A percentile compares a stretch with the other conserved stretches of the same genome.
Evolutionary conservation across 2,888 invertebrate genomes (phyloP).

Genomic region (Brenthis hecate): DNA sequence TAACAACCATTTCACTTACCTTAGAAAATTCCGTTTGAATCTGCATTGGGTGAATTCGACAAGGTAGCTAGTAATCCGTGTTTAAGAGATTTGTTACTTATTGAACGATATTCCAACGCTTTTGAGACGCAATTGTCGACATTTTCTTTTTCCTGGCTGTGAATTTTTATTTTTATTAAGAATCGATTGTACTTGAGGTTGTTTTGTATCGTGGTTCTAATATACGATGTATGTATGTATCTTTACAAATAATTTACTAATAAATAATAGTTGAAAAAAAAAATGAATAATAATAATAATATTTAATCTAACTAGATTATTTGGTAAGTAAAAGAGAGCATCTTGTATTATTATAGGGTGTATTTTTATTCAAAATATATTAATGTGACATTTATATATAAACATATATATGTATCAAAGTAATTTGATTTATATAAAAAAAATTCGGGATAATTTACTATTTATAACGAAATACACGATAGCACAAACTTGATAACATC

Average conservation of each 20-base stretch:
- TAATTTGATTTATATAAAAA: too few relatives aligned
- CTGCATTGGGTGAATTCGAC: constrained; percentile 35
- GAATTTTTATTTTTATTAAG: constrained; percentile 22
- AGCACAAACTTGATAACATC: too few relatives aligned
- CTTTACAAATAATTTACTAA: not conserved
- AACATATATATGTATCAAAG: too few relatives aligned
- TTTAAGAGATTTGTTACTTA: constrained; percentile 49
- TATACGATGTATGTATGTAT: not conserved
- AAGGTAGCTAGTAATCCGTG: constrained; percentile 43
- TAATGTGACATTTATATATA: too few relatives aligned
- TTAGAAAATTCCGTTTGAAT: constrained; percentile 23
- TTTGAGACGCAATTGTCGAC: constrained; percentile 35
- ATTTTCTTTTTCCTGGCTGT: constrained; percentile 23
- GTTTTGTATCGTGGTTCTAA: not conserved
- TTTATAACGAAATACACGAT: too few relatives aligned
- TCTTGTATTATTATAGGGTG: too few relatives aligned
- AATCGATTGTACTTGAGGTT: constrained; percentile 10
- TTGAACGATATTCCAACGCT: constrained; percentile 43
- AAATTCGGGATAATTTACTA: too few relatives aligned
- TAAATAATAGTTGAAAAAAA: too few relatives aligned
- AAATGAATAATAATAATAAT: too few relatives aligned
- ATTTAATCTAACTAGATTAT: too few relatives aligned
- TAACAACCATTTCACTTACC: constrained; percentile 15
- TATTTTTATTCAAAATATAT: too few relatives aligned
- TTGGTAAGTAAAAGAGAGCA: too few relatives aligned